These are phyloP conservation scores for Eilema caniola DNA, from an alignment of 2,888 invertebrate species.

Conservation along the genomic window DNA sequence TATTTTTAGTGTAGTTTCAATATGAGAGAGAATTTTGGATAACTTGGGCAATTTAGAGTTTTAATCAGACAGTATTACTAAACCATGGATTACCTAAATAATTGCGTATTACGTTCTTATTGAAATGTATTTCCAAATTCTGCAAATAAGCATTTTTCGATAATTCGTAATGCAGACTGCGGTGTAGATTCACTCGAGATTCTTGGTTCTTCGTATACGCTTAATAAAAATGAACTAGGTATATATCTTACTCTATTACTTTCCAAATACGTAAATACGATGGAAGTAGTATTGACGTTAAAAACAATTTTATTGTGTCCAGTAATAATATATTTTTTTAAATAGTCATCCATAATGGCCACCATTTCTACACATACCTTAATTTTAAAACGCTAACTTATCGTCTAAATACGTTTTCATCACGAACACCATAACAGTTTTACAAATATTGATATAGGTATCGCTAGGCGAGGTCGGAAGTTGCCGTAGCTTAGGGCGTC, in stretches of 20 bases:
- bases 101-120: background rate
- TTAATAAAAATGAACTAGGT: background rate
- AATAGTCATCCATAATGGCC: background rate
- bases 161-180: background rate
- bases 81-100: no score
- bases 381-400: background rate
- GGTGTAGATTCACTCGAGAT: background rate
- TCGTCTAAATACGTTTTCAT: background rate
- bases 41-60: background rate
- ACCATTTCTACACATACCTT: background rate
- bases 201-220: background rate
- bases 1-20: background rate
- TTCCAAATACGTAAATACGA: background rate
- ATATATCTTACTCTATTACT: background rate
- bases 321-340: background rate
- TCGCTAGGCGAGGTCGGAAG: constrained; percentile 49
- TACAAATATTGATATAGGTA: constrained; percentile 42
- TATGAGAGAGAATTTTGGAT: background rate
- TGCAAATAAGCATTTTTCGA: background rate
- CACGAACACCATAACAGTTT: constrained; percentile 16
- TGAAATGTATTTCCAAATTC: background rate
- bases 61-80: no score
- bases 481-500: constrained; percentile 47
- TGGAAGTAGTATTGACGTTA: no score
- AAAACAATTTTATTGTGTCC: no score